phyloP scores from a whole-genome alignment of 2,888 invertebrate genomes.

The Lycocerus yunnanus region DNA sequence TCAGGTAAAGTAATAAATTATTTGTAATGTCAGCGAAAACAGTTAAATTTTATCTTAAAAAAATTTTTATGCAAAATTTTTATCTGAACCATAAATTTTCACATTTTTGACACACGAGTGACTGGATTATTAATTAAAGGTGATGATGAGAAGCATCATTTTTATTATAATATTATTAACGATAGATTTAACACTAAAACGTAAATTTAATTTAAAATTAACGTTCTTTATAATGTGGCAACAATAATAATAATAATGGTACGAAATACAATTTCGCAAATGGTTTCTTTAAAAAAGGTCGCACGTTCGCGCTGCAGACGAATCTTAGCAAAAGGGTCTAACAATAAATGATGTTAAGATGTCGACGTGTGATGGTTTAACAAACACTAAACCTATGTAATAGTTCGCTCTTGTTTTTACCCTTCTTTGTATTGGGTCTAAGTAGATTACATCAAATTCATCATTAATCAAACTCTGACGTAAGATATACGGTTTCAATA shows the following conservation, averaged over 20 bases:
- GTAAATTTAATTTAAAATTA: not conserved
- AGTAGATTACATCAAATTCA: not conserved
- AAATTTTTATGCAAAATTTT: constrained; percentile 13
- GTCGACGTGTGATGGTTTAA: constrained; percentile 46
- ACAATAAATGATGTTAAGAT: constrained; percentile 47
- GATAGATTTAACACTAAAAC: not conserved
- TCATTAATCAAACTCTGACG: not conserved
- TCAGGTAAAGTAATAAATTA: not conserved
- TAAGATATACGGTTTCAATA: not conserved
- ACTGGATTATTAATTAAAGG: constrained; percentile 32
- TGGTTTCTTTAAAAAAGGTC: constrained; percentile 18
- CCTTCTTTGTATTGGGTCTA: not conserved
- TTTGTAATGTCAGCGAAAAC: not conserved
- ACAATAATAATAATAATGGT: not conserved
- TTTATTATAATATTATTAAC: not conserved
- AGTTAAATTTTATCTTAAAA: constrained; percentile 1
- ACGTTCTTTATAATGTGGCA: not conserved
- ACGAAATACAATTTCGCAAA: not conserved
- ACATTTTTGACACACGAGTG: constrained; percentile 31
- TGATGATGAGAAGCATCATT: constrained; percentile 15
- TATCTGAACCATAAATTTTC: constrained; percentile 18
- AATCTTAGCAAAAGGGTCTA: constrained; percentile 43
- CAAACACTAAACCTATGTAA: constrained; percentile 33
- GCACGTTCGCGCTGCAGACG: constrained; percentile 41
- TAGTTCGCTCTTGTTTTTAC: constrained; percentile 1